These are phyloP conservation scores for Chaenocephalus aceratus DNA, from an alignment of 2,113 vertebrate genomes.

Conservation along the genomic window DNA sequence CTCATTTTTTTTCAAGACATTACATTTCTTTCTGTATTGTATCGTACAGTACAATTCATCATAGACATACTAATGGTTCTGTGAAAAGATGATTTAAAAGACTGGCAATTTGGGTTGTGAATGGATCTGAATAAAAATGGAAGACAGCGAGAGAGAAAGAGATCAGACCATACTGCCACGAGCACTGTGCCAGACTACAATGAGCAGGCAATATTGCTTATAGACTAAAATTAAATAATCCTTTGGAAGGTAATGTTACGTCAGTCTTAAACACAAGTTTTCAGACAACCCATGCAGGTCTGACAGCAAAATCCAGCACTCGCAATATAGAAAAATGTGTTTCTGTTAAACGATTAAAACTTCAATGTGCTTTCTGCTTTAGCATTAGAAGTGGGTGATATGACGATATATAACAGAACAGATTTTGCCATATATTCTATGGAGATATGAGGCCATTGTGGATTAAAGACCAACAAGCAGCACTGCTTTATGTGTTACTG, in stretches of 20 bases:
- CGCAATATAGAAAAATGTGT: background rate
- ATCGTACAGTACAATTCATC: slow-evolving; percentile 32
- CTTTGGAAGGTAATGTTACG: background rate
- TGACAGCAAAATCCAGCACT: background rate
- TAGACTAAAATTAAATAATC: background rate
- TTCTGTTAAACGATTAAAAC: background rate
- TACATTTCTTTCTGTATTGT: slow-evolving; percentile 45
- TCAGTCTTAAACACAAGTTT: background rate
- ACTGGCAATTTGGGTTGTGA: slow-evolving; percentile 41
- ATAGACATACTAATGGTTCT: slow-evolving; percentile 38
- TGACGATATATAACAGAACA: background rate
- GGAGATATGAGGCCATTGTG: too few relatives aligned
- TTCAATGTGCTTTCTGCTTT: background rate
- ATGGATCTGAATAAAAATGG: slow-evolving; percentile 33
- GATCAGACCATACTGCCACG: background rate
- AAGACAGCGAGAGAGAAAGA: background rate
- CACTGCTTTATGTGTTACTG: background rate
- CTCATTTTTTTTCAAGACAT: slow-evolving; percentile 29
- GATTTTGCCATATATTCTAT: background rate
- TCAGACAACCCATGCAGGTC: background rate
- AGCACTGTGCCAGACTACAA: background rate
- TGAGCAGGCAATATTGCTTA: background rate
- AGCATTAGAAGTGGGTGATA: background rate
- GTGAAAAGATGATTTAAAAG: slow-evolving; percentile 21
- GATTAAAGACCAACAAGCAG: background rate